These are phyloP conservation scores for Proteles cristata DNA, from an alignment of 2,113 vertebrate genomes.

Conservation along the genomic window DNA sequence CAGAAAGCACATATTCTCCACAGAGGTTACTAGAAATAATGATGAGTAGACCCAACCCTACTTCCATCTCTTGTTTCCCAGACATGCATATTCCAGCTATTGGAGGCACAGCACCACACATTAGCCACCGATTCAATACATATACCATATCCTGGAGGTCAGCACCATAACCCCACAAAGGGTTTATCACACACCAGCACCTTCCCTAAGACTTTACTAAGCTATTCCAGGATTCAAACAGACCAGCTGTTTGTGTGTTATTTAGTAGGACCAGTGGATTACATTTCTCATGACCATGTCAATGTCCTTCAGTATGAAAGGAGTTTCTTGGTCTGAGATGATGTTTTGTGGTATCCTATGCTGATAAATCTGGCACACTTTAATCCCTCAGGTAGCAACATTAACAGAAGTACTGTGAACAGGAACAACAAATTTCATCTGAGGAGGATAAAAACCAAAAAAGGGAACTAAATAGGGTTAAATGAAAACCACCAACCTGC, in stretches of 20 bases:
- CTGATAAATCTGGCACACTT: not conserved
- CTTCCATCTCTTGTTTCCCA: not conserved
- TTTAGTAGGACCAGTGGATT: not conserved
- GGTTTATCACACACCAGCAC: not conserved
- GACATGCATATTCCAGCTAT: not conserved
- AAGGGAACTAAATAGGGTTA: not conserved
- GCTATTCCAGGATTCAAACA: not conserved
- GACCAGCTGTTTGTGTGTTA: not conserved
- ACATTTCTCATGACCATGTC: not conserved
- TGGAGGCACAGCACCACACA: not conserved
- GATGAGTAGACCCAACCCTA: too few species aligned
- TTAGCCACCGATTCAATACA: not conserved
- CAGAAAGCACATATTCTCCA: not conserved
- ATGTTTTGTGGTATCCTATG: not conserved
- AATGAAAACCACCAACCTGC: not conserved
- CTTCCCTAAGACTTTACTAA: not conserved
- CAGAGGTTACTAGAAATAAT: not conserved
- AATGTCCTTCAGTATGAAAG: not conserved
- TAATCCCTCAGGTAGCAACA: not conserved
- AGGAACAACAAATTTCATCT: not conserved
- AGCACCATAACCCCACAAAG: too few species aligned
- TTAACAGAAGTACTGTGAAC: not conserved
- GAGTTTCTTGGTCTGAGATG: not conserved
- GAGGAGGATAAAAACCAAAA: not conserved
- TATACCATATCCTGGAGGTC: not conserved